Conservation (phyloP, 2,113 vertebrate species). For the Alosa alosa region DNA sequence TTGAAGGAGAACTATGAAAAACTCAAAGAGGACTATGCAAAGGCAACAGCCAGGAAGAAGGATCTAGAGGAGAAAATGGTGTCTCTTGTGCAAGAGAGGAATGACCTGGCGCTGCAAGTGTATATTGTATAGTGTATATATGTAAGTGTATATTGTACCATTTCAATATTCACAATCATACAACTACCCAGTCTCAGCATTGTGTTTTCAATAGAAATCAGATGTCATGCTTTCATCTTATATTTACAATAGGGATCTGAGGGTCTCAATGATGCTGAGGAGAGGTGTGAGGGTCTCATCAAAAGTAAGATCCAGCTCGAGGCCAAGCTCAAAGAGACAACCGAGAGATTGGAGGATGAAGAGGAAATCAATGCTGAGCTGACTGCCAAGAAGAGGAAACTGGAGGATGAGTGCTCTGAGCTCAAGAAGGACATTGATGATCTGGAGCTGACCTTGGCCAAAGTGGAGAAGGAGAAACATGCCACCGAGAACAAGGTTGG, state of each 20-base stretch:
- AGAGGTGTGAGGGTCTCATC: constrained; percentile 53
- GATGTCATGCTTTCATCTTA: constrained; percentile 23
- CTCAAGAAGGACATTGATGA: constrained; percentile 80
- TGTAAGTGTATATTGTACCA: not conserved
- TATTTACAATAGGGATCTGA: constrained; percentile 54
- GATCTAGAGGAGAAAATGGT: constrained; percentile 49
- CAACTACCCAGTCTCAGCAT: not conserved
- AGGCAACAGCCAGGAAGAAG: constrained; percentile 44
- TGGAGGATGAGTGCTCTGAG: constrained; percentile 79
- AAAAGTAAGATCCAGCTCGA: constrained; percentile 56
- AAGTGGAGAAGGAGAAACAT: constrained; percentile 78
- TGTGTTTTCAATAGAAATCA: constrained; percentile 42
- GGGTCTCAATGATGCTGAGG: constrained; percentile 53
- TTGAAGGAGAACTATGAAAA: constrained; percentile 45
- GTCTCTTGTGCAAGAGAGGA: constrained; percentile 42
- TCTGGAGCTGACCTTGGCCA: constrained; percentile 75
- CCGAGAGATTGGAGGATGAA: no score
- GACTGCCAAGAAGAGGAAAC: constrained; percentile 75
- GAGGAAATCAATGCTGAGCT: constrained; percentile 72
- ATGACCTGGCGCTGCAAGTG: constrained; percentile 47
- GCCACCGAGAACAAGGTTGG: constrained; percentile 51
- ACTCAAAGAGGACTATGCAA: constrained; percentile 40
- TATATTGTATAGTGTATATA: no score
- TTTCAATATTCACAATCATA: no score
- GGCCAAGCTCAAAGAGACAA: constrained; percentile 54